phyloP scores from a whole-genome alignment of 2,888 invertebrate species.

The Acronicta aceris region DNA sequence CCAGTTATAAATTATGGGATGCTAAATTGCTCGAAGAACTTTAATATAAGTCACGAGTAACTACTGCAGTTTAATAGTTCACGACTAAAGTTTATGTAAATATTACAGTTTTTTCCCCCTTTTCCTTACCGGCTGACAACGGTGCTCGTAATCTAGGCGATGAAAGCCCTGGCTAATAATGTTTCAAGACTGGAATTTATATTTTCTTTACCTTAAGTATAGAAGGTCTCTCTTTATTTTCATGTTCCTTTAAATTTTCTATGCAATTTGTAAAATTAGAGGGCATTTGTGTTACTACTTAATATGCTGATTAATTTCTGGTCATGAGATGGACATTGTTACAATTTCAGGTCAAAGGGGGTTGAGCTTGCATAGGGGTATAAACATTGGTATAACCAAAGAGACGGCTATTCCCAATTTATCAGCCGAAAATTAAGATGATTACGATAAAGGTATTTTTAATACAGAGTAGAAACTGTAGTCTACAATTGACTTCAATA shows the following conservation, averaged over 20 bases:
- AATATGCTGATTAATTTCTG: too few species aligned
- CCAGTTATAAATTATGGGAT: background rate
- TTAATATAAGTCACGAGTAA: slow-evolving; percentile 26
- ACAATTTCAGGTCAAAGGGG: too few species aligned
- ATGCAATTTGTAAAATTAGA: background rate
- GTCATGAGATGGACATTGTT: too few species aligned
- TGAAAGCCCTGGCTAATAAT: slow-evolving; percentile 8
- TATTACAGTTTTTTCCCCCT: slow-evolving; percentile 13
- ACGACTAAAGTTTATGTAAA: slow-evolving; percentile 36
- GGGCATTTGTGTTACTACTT: too few species aligned
- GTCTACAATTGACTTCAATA: too few species aligned
- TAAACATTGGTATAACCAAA: too few species aligned
- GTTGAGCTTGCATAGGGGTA: too few species aligned
- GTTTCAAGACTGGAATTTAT: slow-evolving; percentile 18
- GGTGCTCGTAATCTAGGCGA: slow-evolving; percentile 14
- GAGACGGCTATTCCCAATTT: too few species aligned
- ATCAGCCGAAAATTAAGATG: too few species aligned
- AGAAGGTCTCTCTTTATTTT: slow-evolving; percentile 15
- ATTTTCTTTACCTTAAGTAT: background rate
- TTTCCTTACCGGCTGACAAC: slow-evolving; percentile 20
- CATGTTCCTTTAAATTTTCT: slow-evolving; percentile 7
- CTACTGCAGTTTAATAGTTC: slow-evolving; percentile 37
- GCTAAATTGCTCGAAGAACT: slow-evolving; percentile 3
- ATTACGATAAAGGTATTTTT: too few species aligned
- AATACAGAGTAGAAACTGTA: too few species aligned